Conservation (phyloP, 2,113 vertebrate genomes). For the Limnothrissa miodon region DNA sequence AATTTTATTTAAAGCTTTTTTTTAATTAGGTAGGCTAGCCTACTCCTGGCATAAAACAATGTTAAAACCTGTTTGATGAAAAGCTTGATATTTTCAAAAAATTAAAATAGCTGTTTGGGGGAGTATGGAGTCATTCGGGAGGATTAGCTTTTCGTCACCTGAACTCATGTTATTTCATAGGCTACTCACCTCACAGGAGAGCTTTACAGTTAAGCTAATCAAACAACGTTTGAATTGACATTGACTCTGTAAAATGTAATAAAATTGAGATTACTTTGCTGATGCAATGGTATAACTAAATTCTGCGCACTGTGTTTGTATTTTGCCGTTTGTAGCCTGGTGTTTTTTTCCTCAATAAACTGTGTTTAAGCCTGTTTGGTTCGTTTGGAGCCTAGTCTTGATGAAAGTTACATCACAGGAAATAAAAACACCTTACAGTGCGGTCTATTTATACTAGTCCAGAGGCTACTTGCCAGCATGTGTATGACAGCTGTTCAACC, state of each 20-base stretch:
- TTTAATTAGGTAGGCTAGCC: not conserved
- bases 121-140: not conserved
- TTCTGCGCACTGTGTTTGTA: not conserved
- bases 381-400: not conserved
- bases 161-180: not conserved
- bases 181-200: not conserved
- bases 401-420: not conserved
- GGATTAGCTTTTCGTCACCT: not conserved
- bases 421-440: not conserved
- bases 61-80: not conserved
- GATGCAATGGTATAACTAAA: not conserved
- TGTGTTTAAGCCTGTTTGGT: not conserved
- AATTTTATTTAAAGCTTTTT: not conserved
- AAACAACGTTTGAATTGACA: not conserved
- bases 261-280: not conserved
- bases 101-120: too few species aligned
- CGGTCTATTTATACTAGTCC: not conserved
- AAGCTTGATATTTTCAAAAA: too few species aligned
- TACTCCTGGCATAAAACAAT: too few species aligned
- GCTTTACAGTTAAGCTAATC: not conserved
- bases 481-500: not conserved
- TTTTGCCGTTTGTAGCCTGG: too few species aligned
- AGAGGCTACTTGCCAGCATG: not conserved
- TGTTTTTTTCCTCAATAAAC: too few species aligned
- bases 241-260: too few species aligned